Base-by-base conservation (phyloP, 2,113 vertebrate species). In the Ammodramus savannarum region DNA sequence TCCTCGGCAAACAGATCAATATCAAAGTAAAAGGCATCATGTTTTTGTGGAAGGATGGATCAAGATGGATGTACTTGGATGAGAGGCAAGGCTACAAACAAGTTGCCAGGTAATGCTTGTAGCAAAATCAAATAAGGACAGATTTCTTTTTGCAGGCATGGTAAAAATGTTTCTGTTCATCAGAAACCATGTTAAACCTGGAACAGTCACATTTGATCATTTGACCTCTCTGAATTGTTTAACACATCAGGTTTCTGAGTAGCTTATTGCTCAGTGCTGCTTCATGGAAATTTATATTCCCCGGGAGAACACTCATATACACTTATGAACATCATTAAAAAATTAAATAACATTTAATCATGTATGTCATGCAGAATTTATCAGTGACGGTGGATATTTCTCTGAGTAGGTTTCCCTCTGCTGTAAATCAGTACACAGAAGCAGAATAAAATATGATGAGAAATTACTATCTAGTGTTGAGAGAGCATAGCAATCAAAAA, bases 291-390 rank as follows among this genome's bases (percentile, higher is more conserved):
- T 84, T 63, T 80, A 55, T 87, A 69, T 81, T 94, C 68, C 81
- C 63, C 12, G 1, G 68, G 39, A 68, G 80, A 94, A 65, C 67
- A 44, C 57, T 93, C 79, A 77, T 49, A 71, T 67, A 81, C 78
- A 71, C 32, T 95, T 93, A 90, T 4, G 79, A 75, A 71, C 69
- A 69, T 55, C 36, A 82, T 89, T 79, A 85, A 89, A 95, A 95
- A 85, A 89, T 80, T 92, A 86, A 96, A 79, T 73, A 82, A 79
- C 49, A 58, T 68, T 95, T 93, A 95, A 85, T 93, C 58, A 90
- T 68, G 36, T 82, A 36, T 78, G 74, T 79, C 82, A 83, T 90
- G 74, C 34, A 91, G 62, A 94, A 96, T 94, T 83, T 69, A 85
- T 91, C 55, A 83, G 41, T 66, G 54, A 61, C 2, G 7, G 52